Evolutionary conservation across 2,888 invertebrate species (phyloP), one percentile per base, ranked within the genome.

Genomic region (Rotaria socialis): DNA sequence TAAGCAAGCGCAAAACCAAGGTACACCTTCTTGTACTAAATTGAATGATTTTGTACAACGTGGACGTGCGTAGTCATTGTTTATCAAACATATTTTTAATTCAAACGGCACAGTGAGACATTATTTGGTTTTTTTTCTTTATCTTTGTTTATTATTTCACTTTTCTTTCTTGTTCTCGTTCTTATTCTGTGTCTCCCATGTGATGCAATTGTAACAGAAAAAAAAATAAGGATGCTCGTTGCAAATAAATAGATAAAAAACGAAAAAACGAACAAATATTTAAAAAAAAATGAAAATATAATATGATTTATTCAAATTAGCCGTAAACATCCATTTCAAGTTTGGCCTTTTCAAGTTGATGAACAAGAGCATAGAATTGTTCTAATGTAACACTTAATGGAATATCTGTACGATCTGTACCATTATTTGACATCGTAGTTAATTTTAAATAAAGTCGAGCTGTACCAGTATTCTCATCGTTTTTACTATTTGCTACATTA

Each of bases 1-100:
- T 91, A 93, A 94, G 86, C 94, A 94, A 90, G 97, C 97, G 14
- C 94, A 95, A 91, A 94, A 94, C 88, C 94, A 96, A 89, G 89
- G 89, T 47, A 94, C 95, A 86, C 92, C 92, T 2, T 90, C 91
- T 41, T 92, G 92, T 90, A 91, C 10, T 7, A 80, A 80, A 47
- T n/a, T 80, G 19, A 80, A 80, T 47, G 47, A 80, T n/a, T 80
- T 80, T 80, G 43, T 80, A 80, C 75, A 75, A 24, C 47, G 47
- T 24, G 35, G 35, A 35, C 47, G 19, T 47, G 80, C 80, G 47
- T 80, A 80, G n/a, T 24, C 43, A 43, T n/a, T 47, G 47, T 80
- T 67, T 67, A 19, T 14, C 10, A 67, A 35, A 35, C 27, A 41
- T 67, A 16, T 67, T 67, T 14, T 19, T 1, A 16, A 19, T 27